phyloP scores from a whole-genome alignment of 2,113 vertebrate species.

The Poecilia latipinna region DNA sequence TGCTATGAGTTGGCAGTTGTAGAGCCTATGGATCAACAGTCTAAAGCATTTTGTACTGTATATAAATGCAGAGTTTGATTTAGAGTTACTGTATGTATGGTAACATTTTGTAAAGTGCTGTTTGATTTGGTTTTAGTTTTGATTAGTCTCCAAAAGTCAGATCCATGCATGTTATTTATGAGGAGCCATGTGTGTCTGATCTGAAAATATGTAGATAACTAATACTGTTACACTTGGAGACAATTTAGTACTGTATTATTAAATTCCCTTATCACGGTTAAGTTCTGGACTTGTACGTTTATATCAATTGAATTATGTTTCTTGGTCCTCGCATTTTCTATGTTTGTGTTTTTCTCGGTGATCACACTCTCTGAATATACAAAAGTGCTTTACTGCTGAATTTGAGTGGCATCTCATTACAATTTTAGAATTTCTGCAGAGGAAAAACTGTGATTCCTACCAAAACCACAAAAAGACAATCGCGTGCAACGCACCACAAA shows the following conservation, averaged over 20 bases:
- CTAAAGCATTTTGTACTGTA: constrained; percentile 68
- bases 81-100: constrained; percentile 63
- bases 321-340: neutral
- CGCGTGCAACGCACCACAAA: constrained; percentile 8
- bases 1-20: constrained; percentile 32
- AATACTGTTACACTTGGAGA: constrained; percentile 46
- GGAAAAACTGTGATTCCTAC: constrained; percentile 22
- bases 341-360: constrained; percentile 24
- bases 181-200: constrained; percentile 54
- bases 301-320: constrained; percentile 37
- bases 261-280: constrained; percentile 19
- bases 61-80: constrained; percentile 67
- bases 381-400: constrained; percentile 18
- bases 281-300: constrained; percentile 35
- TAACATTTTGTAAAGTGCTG: constrained; percentile 76
- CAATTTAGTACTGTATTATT: constrained; percentile 40
- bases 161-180: constrained; percentile 64
- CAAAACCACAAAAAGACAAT: constrained; percentile 62
- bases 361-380: constrained; percentile 1
- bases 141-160: constrained; percentile 66
- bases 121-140: constrained; percentile 53
- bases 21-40: constrained; percentile 49
- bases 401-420: neutral
- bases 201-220: constrained; percentile 66
- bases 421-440: constrained; percentile 13